phyloP scores from a whole-genome alignment of 2,113 vertebrate species.

The Anseranas semipalmata region DNA sequence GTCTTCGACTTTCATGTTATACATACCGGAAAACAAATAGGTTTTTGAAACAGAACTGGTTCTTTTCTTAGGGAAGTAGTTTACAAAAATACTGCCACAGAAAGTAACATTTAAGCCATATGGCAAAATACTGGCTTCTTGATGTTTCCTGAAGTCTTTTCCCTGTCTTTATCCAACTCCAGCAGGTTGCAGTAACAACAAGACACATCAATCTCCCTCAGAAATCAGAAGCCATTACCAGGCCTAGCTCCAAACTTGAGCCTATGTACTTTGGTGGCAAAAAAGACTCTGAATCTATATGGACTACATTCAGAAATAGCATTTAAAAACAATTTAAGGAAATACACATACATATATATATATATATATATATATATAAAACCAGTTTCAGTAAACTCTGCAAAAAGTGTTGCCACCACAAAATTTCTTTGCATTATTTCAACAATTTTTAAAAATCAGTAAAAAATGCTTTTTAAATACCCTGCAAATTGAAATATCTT shows the following conservation, averaged over 20 bases:
- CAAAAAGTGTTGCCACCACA: neutral
- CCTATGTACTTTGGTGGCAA: neutral
- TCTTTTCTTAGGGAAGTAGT: neutral
- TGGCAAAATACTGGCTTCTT: neutral
- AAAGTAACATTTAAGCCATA: neutral
- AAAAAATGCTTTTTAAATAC: neutral
- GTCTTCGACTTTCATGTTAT: neutral
- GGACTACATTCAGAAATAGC: neutral
- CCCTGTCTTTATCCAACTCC: neutral
- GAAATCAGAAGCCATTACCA: neutral
- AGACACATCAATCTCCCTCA: neutral
- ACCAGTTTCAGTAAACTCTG: neutral
- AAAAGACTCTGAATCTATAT: neutral
- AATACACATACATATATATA: too few species aligned
- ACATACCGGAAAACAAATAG: neutral
- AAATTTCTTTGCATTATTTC: neutral
- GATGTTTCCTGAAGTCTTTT: neutral
- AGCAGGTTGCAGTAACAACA: neutral
- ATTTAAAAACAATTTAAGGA: neutral
- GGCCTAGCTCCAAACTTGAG: neutral
- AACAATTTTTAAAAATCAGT: neutral
- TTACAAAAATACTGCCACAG: neutral
- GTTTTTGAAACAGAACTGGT: neutral
- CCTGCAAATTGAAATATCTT: neutral
- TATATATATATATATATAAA: too few species aligned